Evolutionary conservation across 2,888 invertebrate genomes (phyloP), one percentile per base, ranked within the genome.

Genomic region (Ectemnius cavifrons): DNA sequence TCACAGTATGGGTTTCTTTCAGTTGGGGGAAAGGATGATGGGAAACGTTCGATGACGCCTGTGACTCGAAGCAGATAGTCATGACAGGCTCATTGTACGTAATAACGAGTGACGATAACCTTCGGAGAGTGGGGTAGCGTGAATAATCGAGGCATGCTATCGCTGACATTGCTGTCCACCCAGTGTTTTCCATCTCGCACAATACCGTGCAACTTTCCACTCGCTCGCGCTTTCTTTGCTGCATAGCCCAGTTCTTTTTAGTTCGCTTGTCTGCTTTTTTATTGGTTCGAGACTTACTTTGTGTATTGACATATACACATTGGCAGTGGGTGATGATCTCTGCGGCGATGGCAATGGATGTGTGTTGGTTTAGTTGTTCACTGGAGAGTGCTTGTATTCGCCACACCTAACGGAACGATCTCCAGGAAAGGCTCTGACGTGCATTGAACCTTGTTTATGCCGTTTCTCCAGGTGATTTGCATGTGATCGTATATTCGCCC

Each of bases 101-200:
- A 75, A 67, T 58, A 64, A 68, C 61, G 58, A 58, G 59, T 69
- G 63, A n/a, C 70, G 73, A 76, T 76, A 73, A 73, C 70, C 70
- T 76, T 73, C 70, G 63, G 23, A 11, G 20, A 61, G 46, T 45
- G 56, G 52, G 73, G 58, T 11, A 57, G 63, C 57, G 46, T 67
- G 63, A 67, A 64, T 63, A 70, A 70, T 27, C 16, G 28, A 57
- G 18, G 20, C 52, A 14, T 52, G 23, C 59, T 52, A 52, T 18
- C 56, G 60, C 45, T 57, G 67, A 52, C 67, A 61, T 72, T 64
- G 64, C 20, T 57, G 20, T 20, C 61, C 37, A 65, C 8, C 37
- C 37, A 37, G 8, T 37, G 56, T 16, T 47, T 69, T 61, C 47
- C 18, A 65, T 61, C 56, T 57, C 46, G 56, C 52, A 52, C 14